Evolutionary conservation across 1,140 invertebrate genomes (phyloP), one percentile per base, ranked within the genome.

Genomic region (Antheraea mylitta): DNA sequence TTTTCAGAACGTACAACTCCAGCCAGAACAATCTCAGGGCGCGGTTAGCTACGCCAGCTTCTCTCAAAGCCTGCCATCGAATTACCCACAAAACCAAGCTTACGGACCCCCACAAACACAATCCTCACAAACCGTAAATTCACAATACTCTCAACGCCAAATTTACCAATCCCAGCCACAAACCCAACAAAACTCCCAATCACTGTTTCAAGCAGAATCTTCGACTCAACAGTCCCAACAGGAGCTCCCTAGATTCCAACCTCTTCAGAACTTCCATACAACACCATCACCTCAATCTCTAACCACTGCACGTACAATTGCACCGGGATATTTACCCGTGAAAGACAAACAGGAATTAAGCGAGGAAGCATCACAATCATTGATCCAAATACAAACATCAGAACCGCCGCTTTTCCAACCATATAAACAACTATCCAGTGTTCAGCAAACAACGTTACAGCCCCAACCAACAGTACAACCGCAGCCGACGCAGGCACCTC

Each of bases 41-140:
- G 81, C 86, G 18, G 67, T 81, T 0, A 87, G 85, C 72, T 87
- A 81, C 72, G 79, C 85, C 7, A 86, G 76, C 30, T 86, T 81
- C 73, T 76, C 80, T 3, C 76, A 82, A 65, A 78, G 70, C 64
- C 67, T 76, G 64, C 60, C 70, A 62, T 64, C 42, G 18, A 53
- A 53, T 53, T n/a, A 48, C 61, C 53, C 59, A 64, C 72, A 75
- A 66, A 22, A 16, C 64, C 69, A 73, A 67, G 66, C 45, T 3
- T 58, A 66, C 60, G 60, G 60, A 22, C 45, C 16, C 7, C 45
- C 45, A 53, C 45, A 53, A 53, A 16, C 45, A 53, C 45, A 53
- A 13, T 6, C 45, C 45, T 6, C 45, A 13, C 45, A 53, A n/a
- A 53, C 45, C 5, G 16, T 53, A 53, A 53, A 13, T 16, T 53